Percentiles rank a stretch among this genome's conserved stretches.
Conservation (phyloP, 2,797 vertebrate genomes). For the Paguma larvata region DNA sequence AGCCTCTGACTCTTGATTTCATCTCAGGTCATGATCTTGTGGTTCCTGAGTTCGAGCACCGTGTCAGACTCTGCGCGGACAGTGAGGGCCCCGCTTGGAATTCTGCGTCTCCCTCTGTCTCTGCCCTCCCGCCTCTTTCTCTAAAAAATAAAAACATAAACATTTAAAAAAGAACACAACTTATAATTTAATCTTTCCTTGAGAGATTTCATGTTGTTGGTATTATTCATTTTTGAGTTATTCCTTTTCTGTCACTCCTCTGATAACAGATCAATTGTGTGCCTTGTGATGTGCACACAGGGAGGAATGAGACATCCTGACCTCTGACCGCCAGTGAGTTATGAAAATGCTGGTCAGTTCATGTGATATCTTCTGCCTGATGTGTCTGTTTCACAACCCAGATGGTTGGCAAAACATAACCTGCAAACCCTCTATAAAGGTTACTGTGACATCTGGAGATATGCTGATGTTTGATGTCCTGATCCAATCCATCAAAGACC, state of each 20-base stretch:
- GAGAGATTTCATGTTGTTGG: neutral
- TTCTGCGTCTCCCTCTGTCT: too few relatives aligned
- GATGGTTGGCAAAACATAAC: slow-evolving; percentile 65
- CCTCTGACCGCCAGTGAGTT: neutral
- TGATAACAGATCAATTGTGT: neutral
- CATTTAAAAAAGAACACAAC: too few relatives aligned
- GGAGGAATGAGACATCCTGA: neutral
- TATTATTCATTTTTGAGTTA: neutral
- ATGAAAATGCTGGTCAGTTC: slow-evolving; percentile 7
- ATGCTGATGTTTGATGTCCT: slow-evolving; percentile 73
- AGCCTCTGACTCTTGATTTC: too few relatives aligned
- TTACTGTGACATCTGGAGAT: slow-evolving; percentile 72
- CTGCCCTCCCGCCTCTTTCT: too few relatives aligned
- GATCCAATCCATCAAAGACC: slow-evolving; percentile 79
- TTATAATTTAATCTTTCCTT: neutral
- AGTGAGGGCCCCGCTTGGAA: too few relatives aligned
- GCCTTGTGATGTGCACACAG: neutral
- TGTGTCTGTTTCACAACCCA: slow-evolving; percentile 53
- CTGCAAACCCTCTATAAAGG: slow-evolving; percentile 59
- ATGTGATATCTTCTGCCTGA: slow-evolving; percentile 24
- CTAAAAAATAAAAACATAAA: too few relatives aligned
- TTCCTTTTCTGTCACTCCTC: neutral
- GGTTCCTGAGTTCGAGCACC: too few relatives aligned
- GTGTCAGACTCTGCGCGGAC: too few relatives aligned
- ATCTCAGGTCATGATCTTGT: too few relatives aligned